Evolutionary conservation across 2,797 vertebrate genomes (phyloP), one percentile per base, ranked within the genome.

Genomic region (Sebastes umbrosus): DNA sequence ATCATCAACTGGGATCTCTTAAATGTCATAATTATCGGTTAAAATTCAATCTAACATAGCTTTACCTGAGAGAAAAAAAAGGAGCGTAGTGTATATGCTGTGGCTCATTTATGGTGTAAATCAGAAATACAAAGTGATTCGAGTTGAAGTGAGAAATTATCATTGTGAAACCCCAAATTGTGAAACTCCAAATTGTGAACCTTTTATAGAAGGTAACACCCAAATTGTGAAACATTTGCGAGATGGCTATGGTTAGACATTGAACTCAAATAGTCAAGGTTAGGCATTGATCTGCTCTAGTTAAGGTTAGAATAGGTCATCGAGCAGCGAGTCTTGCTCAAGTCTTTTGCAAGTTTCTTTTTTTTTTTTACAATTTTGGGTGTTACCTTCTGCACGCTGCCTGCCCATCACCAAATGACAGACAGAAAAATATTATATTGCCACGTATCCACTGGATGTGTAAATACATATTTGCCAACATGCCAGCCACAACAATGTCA

Each of bases 1-100:
- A 24, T 14, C 3, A 3, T 29, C 73, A 73, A 43, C 18, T 66
- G 58, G 29, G 43, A 67, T 31, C 8, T 24, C 25, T 22, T 34
- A 55, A 72, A 86, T 74, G 65, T 69, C 65, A 77, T 58, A 27
- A 54, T 70, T 69, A 54, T 31, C 7, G 31, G 3, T 80, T 32
- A n/a, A 52, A 66, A 31, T 18, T 12, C 2, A 66, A 27, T 74
- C 43, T 52, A 52, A 52, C 20, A 52, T 52, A n/a, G 50, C 18
- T 52, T 52, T n/a, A n/a, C 50, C 18, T 52, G 8, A 52, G 50
- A 52, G 36, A 14, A 3, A 52, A 50, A 52, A 52, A 52, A 10
- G 3, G 8, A 0, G 50, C 6, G 4, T 52, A 52, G 3, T n/a
- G 7, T 52, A 22, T 60, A 55, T 62, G 24, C 27, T 25, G 39